Base-by-base conservation (phyloP, 2,797 vertebrate species). In the Platalea minor region DNA sequence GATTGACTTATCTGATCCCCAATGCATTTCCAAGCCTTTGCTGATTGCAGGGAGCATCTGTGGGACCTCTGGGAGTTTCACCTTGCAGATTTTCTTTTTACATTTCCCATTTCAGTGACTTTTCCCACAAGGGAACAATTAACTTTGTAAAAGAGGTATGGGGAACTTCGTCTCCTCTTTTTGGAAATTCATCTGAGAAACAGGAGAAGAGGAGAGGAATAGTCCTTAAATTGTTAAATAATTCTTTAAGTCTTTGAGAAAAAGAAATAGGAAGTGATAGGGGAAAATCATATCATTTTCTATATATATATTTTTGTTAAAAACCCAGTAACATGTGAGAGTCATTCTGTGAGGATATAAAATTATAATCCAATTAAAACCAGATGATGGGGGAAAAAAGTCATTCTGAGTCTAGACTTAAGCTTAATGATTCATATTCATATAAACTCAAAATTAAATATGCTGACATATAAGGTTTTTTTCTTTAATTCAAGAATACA, bases 321-420 rank as follows among this genome's bases (percentile, higher is more conserved):
- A 92, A 83, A 81, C 8, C 21, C 60, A 74, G 33, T 59, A 74
- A 89, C 80, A 70, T 53, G 5, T 77, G 56, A 91, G 37, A 94
- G 24, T 87, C 10, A 41, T 93, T 94, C 67, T 67, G n/a, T 83
- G 73, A 94, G 93, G 51, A 81, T 69, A 54, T 90, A 85, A 95
- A 93, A 87, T 69, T 93, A 89, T 56, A 76, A 89, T 59, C 35
- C 37, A 95, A 85, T 95, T 96, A 92, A 95, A 95, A 91, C 46
- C 83, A 92, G 72, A 93, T 80, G 95, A 94, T 25, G 45, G 60
- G 26, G 8, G 24, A 75, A 75, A 59, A 64, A 74, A 41, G 29
- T 67, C 4, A 76, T 90, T 88, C 46, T 85, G 61, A 87, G 89
- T 95, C 91, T 95, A 95, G 88, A 91, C 84, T 93, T 95, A 65